Evolutionary conservation across 2,797 vertebrate genomes (phyloP).

Genomic region (Hypotaenidia philippensis): DNA sequence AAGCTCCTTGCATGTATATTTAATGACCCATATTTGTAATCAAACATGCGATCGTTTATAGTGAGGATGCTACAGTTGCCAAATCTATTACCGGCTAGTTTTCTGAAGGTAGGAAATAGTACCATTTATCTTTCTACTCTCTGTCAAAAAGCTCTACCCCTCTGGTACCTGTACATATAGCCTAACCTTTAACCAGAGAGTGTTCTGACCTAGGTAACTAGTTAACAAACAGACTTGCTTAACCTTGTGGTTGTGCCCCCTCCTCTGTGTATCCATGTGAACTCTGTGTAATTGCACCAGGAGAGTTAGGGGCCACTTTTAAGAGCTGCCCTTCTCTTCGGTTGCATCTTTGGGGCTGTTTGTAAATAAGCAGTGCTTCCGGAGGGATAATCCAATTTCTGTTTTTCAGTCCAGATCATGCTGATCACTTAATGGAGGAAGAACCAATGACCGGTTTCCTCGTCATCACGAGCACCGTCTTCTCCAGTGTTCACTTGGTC

Average conservation of each 20-base stretch:
- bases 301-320: neutral
- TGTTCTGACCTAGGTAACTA: neutral
- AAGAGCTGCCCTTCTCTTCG: neutral
- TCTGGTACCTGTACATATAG: neutral
- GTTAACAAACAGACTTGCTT: slow-evolving; percentile 21
- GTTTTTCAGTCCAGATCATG: neutral
- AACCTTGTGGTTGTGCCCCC: neutral
- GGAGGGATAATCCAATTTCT: neutral
- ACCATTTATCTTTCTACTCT: neutral
- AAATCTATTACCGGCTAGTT: neutral
- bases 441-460: neutral
- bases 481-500: accelerated
- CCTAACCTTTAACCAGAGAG: neutral
- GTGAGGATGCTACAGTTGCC: neutral
- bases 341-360: neutral
- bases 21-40: slow-evolving; percentile 68
- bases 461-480: neutral
- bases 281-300: neutral
- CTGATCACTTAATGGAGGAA: neutral
- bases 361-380: neutral
- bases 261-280: neutral
- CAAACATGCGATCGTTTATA: neutral
- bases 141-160: neutral
- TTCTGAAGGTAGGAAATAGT: neutral
- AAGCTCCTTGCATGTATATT: slow-evolving; percentile 49